These are phyloP conservation scores for Agrochola lota DNA, from an alignment of 2,888 invertebrate species.

Conservation along the genomic window DNA sequence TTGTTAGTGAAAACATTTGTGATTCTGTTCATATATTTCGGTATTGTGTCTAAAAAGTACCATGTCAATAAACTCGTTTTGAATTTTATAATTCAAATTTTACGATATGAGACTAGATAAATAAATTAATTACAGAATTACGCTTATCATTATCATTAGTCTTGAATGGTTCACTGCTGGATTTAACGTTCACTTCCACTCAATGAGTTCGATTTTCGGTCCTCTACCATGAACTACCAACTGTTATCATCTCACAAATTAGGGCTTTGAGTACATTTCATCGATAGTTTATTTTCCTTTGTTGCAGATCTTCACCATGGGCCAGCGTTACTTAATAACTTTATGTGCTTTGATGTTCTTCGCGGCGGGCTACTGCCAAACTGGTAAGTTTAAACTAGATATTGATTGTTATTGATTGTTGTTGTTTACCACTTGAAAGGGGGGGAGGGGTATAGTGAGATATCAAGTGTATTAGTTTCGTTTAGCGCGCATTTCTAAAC, in stretches of 20 bases:
- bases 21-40: no score
- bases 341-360: constrained; percentile 72
- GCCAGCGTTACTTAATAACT: constrained; percentile 67
- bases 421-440: no score
- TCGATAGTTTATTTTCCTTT: constrained; percentile 56
- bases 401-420: no score
- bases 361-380: constrained; percentile 77
- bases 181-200: neutral
- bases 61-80: no score
- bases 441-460: no score
- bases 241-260: neutral
- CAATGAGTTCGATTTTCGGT: neutral
- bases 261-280: neutral
- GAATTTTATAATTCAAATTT: no score
- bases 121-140: no score
- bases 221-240: neutral
- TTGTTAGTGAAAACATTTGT: no score
- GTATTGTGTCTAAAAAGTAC: no score
- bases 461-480: no score
- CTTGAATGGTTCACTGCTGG: neutral
- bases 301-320: constrained; percentile 79
- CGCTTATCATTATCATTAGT: neutral
- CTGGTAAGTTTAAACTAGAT: constrained; percentile 76
- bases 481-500: no score
- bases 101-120: no score